A percentile compares a stretch with the other conserved stretches of the same genome.
phyloP scores from a whole-genome alignment of 2,113 vertebrate species.

The Grammomys dolichurus region DNA sequence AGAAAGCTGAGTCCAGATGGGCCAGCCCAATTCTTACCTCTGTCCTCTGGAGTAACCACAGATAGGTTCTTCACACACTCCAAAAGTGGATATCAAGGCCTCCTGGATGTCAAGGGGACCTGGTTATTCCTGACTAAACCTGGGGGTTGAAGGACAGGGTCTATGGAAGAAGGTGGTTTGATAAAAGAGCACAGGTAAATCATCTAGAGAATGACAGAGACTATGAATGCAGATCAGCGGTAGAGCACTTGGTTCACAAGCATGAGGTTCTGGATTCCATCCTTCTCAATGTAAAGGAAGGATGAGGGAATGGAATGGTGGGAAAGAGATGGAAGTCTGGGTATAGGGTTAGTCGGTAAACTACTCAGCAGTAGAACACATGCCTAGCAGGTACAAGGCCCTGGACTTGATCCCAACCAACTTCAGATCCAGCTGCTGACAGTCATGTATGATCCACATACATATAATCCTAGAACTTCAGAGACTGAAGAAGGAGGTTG shows the following conservation, averaged over 20 bases:
- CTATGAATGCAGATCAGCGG: not conserved
- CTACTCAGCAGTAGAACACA: not conserved
- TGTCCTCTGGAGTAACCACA: not conserved
- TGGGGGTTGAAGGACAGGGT: not conserved
- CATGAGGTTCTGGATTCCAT: not conserved
- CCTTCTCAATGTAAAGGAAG: not conserved
- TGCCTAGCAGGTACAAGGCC: not conserved
- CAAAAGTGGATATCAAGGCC: not conserved
- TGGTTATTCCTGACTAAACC: not conserved
- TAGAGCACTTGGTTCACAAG: not conserved
- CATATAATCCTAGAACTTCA: not conserved
- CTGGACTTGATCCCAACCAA: not conserved
- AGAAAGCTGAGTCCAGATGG: not conserved
- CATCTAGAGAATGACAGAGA: not conserved
- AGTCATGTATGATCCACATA: not conserved
- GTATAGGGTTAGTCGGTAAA: not conserved
- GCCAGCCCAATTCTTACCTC: not conserved
- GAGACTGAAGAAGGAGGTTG: no score
- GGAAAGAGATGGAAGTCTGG: not conserved
- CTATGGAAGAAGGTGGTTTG: not conserved
- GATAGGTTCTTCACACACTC: not conserved
- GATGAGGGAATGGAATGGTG: no score
- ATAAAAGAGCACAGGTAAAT: not conserved
- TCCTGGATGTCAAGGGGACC: not conserved
- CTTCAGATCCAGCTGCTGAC: not conserved